phyloP scores from a whole-genome alignment of 1,140 invertebrate genomes.

The Amphibalanus amphitrite region DNA sequence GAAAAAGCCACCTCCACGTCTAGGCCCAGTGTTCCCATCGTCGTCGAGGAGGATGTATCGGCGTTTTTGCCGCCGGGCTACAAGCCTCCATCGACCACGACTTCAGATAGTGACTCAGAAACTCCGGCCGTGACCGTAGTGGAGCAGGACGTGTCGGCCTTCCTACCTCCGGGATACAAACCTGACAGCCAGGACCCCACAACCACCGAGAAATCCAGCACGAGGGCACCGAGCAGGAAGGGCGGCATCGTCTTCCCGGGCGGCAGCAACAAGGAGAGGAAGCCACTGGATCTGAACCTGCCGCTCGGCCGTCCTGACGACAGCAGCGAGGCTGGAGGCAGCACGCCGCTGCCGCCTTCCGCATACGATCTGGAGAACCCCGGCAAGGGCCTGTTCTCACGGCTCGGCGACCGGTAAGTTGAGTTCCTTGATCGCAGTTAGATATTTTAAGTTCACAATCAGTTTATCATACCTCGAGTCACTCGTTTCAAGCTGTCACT shows the following conservation, averaged over 20 bases:
- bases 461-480: not conserved
- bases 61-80: slow-evolving; percentile 7
- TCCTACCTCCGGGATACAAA: slow-evolving; percentile 43
- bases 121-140: not conserved
- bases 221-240: not conserved
- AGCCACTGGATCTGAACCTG: not conserved
- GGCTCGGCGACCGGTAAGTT: not conserved
- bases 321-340: not conserved
- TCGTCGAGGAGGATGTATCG: slow-evolving; percentile 6
- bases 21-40: not conserved
- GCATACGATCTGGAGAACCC: not conserved
- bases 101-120: not conserved
- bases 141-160: slow-evolving; percentile 36
- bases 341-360: not conserved
- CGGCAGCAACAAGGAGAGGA: not conserved
- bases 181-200: slow-evolving; percentile 18
- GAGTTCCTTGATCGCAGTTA: too few relatives aligned
- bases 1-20: slow-evolving; percentile 7
- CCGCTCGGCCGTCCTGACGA: not conserved
- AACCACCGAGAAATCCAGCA: not conserved
- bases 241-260: not conserved
- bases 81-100: slow-evolving; percentile 3
- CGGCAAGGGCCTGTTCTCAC: not conserved
- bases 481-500: not conserved
- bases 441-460: not conserved